Conservation (phyloP, 2,888 invertebrate species). For the Acanthosoma haemorrhoidale region DNA sequence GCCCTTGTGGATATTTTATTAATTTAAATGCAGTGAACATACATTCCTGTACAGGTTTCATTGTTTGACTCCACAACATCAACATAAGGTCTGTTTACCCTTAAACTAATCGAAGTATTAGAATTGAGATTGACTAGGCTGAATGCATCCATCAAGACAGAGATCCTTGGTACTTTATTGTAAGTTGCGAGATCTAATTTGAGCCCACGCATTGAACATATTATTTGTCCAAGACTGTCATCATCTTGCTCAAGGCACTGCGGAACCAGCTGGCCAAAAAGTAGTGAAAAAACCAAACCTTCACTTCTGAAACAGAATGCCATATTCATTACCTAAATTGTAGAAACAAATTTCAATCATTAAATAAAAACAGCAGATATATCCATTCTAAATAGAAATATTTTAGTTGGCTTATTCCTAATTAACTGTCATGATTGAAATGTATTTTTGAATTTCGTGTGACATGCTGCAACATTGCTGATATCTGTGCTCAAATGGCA, state of each 20-base stretch:
- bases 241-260: neutral
- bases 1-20: too few relatives aligned
- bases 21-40: slow-evolving; percentile 25
- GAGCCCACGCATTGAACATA: slow-evolving; percentile 21
- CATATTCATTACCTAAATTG: neutral
- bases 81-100: slow-evolving; percentile 27
- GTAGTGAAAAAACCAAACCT: slow-evolving; percentile 19
- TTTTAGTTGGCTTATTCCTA: neutral
- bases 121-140: slow-evolving; percentile 30
- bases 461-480: too few relatives aligned
- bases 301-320: slow-evolving; percentile 23
- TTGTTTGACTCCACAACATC: neutral
- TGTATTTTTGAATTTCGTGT: too few relatives aligned
- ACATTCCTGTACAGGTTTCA: slow-evolving; percentile 22
- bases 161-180: neutral
- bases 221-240: neutral
- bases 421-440: neutral
- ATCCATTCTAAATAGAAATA: too few relatives aligned
- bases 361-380: neutral
- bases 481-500: too few relatives aligned
- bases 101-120: slow-evolving; percentile 18
- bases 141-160: slow-evolving; percentile 22
- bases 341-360: neutral
- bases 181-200: neutral
- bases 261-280: slow-evolving; percentile 26